Base-by-base conservation (phyloP, 35 echinoderm and acorn worm genomes). In the Stichopus chloronotus region DNA sequence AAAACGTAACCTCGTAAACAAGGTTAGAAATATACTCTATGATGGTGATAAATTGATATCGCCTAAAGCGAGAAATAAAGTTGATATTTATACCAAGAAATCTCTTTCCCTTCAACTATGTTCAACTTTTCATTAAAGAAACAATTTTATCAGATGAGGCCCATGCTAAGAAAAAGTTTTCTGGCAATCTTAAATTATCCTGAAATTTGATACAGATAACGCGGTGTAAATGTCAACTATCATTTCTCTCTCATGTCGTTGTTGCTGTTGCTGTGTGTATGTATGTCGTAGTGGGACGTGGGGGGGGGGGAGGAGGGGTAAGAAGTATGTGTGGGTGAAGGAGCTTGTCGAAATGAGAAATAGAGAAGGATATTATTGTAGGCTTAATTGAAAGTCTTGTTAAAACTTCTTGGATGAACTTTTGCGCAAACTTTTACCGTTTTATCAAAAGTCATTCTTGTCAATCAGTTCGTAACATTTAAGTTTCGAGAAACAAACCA, bases 131-230 rank as follows among this genome's bases (percentile, higher is more conserved):
- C 61, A 65, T 11, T 10, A 14, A 14, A 65, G 19, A 65, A 65
- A 65, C 61, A 65, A 65, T 65, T 65, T 65, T 65, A 65, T 65
- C 61, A 65, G 61, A 65, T 65, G 61, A 65, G 61, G 61, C 61
- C 13, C 7, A 43, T 43, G 30, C 30, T 43, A 43, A 43, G 61
- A 65, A 65, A 65, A 65, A 65, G 61, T 65, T 65, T 65, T 19
- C 19, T 65, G 11, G 30, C 30, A 65, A 14, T 65, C 11, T 17
- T 65, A 17, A 63, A 63, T 65, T 65, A 14, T 65, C 19, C 17
- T 65, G 61, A 43, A 43, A 43, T 1, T 43, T 43, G 61, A 17
- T 4, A 17, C 11, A 63, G 59, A 16, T 63, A 8, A 17, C 11
- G 8, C 61, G 61, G 61, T 10, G 61, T 10, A 11, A 65, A 65